Evolutionary conservation across 2,797 vertebrate species (phyloP).

Genomic region (Acipenser ruthenus): DNA sequence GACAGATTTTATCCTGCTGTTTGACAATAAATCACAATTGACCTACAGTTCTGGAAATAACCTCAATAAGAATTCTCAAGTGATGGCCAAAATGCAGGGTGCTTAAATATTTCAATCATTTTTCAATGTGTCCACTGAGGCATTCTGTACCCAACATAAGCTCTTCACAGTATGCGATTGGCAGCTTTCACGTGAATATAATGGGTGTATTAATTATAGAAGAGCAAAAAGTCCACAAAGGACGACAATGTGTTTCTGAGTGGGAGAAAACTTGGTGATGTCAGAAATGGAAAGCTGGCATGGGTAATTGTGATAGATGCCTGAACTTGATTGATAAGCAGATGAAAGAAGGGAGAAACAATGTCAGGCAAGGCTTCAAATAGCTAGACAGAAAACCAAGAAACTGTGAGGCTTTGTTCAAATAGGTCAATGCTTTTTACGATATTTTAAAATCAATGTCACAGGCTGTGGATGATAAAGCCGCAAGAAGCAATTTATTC

Average conservation of each 20-base stretch:
- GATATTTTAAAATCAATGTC: neutral
- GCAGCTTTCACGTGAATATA: too few relatives aligned
- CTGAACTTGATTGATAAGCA: slow-evolving; percentile 25
- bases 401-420: neutral
- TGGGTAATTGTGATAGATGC: neutral
- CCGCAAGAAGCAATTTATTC: neutral
- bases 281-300: slow-evolving; percentile 3
- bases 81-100: neutral
- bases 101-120: neutral
- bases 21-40: neutral
- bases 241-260: neutral
- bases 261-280: slow-evolving; percentile 2
- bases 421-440: neutral
- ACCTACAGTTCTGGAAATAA: neutral
- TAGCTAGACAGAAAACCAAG: slow-evolving; percentile 9
- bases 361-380: slow-evolving; percentile 12
- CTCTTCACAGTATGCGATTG: neutral
- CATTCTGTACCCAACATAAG: neutral
- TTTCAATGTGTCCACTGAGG: neutral
- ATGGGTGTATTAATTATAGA: slow-evolving; percentile 6
- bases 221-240: neutral
- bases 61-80: neutral
- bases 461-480: neutral
- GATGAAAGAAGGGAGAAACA: slow-evolving; percentile 4
- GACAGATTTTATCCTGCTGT: neutral